Base-by-base conservation (phyloP, 2,888 invertebrate species). In the Lycia hirtaria region DNA sequence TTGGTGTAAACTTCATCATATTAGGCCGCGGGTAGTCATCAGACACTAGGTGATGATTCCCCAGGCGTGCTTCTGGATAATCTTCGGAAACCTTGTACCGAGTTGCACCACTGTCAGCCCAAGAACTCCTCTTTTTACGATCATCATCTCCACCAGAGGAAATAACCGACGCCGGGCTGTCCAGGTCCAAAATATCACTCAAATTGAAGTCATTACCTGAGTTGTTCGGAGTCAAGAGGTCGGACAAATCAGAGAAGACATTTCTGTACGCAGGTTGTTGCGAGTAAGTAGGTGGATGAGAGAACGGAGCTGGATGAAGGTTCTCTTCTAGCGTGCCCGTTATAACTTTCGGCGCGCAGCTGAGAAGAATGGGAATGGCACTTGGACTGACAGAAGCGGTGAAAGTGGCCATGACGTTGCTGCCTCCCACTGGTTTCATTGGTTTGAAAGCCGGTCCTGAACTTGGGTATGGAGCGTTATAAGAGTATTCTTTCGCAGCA, bases 11-110 rank as follows among this genome's bases (percentile, higher is more conserved):
- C 48, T 28, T 57, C 14, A 64, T 41, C 62, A 67, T 61, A 56
- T 78, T 76, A 1, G 77, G 65, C 0, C 62, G 54, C 9, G 79
- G 77, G 41, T 72, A 79, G 48, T 79, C 79, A 19, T 67, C 62
- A 1, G 79, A 79, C 9, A 79, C 65, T 2, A 68, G 51, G 38
- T 76, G 72, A 40, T 60, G 73, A 30, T 69, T 68, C 0, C 72
- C 71, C 24, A 56, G 54, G n/a, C 54, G 60, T 0, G 14, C 3
- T 15, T 72, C 72, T 3, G 75, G 75, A 43, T 58, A 74, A 45
- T 79, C 77, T 58, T 75, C 71, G 0, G 79, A 77, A 2, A 79
- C 69, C 33, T 64, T 78, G 28, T 71, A 67, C 47, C 72, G 73
- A 9, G 66, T 64, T 15, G 67, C 60, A 0, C 64, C 66, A 30